Conservation (phyloP, 2,113 vertebrate species). For the Condylura cristata region DNA sequence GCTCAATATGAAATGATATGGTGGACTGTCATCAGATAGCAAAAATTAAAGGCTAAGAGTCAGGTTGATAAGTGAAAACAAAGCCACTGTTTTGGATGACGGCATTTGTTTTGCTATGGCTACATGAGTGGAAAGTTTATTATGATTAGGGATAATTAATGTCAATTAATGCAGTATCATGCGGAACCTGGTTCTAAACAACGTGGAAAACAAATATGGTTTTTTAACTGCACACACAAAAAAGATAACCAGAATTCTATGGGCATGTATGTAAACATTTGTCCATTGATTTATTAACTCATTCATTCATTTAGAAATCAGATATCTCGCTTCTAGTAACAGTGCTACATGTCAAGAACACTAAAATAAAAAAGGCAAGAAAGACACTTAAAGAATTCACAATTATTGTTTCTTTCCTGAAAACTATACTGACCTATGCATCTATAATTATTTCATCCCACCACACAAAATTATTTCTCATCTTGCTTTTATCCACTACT, state of each 20-base stretch:
- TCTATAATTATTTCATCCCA: background rate
- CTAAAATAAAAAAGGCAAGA: background rate
- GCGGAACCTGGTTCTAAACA: background rate
- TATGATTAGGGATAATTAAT: background rate
- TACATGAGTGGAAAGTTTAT: background rate
- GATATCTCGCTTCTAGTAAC: background rate
- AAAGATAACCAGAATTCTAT: background rate
- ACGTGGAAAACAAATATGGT: background rate
- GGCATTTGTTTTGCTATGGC: background rate
- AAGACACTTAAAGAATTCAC: background rate
- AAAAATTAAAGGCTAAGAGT: background rate
- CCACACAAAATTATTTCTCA: background rate
- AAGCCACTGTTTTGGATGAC: background rate
- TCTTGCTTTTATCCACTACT: background rate
- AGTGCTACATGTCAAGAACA: background rate
- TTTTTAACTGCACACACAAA: background rate
- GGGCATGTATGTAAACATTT: background rate
- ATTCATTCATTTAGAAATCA: background rate
- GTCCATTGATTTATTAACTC: background rate
- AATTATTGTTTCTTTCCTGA: background rate
- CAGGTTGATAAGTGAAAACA: fast-evolving
- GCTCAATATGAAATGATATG: background rate
- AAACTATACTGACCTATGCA: background rate
- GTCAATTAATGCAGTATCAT: background rate
- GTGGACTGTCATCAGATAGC: fast-evolving